These are phyloP conservation scores for Bryconaethiops microstoma DNA, from an alignment of 2,797 vertebrate species.

Conservation along the genomic window DNA sequence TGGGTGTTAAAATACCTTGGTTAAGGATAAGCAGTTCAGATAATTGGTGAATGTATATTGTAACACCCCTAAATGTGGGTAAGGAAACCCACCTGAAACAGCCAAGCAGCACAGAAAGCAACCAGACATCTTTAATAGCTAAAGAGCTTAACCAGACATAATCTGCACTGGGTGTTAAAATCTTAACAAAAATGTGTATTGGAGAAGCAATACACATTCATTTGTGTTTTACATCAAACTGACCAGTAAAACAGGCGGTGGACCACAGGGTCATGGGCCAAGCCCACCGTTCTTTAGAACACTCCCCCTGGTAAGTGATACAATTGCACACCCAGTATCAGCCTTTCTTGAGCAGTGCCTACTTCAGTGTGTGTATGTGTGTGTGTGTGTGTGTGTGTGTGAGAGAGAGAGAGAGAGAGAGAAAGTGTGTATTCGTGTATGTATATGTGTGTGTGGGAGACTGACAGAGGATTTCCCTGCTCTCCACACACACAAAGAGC, in stretches of 20 bases:
- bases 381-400: slow-evolving; percentile 3
- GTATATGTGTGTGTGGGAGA: slow-evolving; percentile 16
- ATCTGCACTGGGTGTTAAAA: not conserved
- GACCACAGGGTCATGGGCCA: slow-evolving; percentile 34
- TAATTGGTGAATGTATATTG: not conserved
- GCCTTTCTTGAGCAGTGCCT: slow-evolving; percentile 39
- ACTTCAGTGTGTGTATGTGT: slow-evolving; percentile 31
- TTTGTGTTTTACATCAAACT: slow-evolving; percentile 36
- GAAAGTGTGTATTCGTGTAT: slow-evolving; percentile 4
- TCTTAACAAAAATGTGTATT: slow-evolving; percentile 42
- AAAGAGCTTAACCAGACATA: not conserved
- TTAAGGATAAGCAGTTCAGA: not conserved
- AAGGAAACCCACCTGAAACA: not conserved
- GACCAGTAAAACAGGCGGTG: slow-evolving; percentile 18
- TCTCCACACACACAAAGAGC: slow-evolving; percentile 72
- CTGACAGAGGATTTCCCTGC: slow-evolving; percentile 60
- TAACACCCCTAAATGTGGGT: not conserved
- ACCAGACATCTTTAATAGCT: not conserved
- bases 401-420: slow-evolving; percentile 26
- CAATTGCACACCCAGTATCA: slow-evolving; percentile 47
- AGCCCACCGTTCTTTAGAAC: slow-evolving; percentile 36
- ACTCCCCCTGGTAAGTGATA: slow-evolving; percentile 58
- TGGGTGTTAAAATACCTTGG: too few species aligned
- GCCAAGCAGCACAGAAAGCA: not conserved
- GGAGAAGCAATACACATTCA: slow-evolving; percentile 34